Evolutionary conservation across 2,797 vertebrate species (phyloP), one percentile per base, ranked within the genome.

Genomic region (Sebastes kiyomatsui): DNA sequence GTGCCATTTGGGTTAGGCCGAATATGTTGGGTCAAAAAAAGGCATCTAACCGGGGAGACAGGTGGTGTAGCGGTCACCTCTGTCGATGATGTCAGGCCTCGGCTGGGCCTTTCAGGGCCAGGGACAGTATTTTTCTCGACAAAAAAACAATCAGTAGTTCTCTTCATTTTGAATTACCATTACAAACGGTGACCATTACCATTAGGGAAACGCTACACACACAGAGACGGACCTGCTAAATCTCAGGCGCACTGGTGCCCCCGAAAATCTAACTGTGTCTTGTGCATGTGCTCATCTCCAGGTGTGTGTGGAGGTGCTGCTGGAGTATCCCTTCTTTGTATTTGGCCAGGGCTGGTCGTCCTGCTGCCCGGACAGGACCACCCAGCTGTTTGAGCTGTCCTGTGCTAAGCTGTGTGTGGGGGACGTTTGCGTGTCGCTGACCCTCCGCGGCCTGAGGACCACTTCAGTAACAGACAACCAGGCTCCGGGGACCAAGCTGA

Each of bases 311-410:
- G 98, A 99, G 92, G 99, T 99, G 83, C 95, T 99, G 95, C 96
- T 99, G 93, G 99, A 99, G 95, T 99, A 99, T 69, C 99, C 99
- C 69, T 99, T 99, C 96, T 99, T 99, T 86, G 99, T 99, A 78
- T 99, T 99, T 88, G 99, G 99, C 92, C 98, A 99, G 94, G 99
- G 99, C 83, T 99, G 99, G 99, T 99, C 99, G 1, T 99, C 98
- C 49, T 99, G 98, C 95, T 98, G 97, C 87, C 99, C 99, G 0
- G 98, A 99, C 94, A 96, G 97, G 94, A 99, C 99, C 94, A 99
- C 97, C 75, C 97, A 98, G 94, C 97, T 99, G 90, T 97, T 99
- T 90, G 98, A 99, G 91, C 95, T 99, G 93, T 98, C 98, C n/a
- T 99, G 99, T 81, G 97, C 97, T 86, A 99, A 98, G 94, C 97